Base-by-base conservation (phyloP, 1,140 invertebrate genomes). In the Scaptomyza pallida region DNA sequence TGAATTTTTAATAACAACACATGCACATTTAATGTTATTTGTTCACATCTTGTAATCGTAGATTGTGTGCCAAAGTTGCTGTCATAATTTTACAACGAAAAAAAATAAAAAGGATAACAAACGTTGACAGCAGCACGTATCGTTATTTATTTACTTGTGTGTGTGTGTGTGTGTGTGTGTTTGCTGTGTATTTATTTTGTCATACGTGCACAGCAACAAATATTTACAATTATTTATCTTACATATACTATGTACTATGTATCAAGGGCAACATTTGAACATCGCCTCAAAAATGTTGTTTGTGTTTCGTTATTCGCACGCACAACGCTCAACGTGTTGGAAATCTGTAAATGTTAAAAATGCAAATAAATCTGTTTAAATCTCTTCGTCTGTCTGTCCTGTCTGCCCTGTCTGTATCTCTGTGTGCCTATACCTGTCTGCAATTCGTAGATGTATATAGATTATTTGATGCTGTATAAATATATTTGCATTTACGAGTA, bases 181-280 rank as follows among this genome's bases (percentile, higher is more conserved):
- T 62, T 67, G 51, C 52, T 37, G 13, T 45, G 57, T 85, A 83
- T 86, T 85, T 86, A 59, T 73, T 81, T 68, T 81, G 74, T 64
- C 69, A 77, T 77, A 86, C 82, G 81, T 81, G 81, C 54, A 74
- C 61, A 37, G 59, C 76, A 64, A 86, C 80, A 86, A 88, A 86
- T 86, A 86, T 86, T 86, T 86, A 62, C 81, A 88, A 86, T 86
- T 86, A 86, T 75, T 74, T 85, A 80, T 85, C 77, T 72, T 68
- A 88, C 77, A 77, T 86, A 81, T n/a, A n/a, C n/a, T n/a, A 35
- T 35, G 1, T 12, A 75, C n/a, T 68, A 86, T 81, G 77, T 85
- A 81, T 86, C 40, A 71, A 57, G 45, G 37, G 55, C 56, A 65
- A 47, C 45, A 65, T 68, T 43, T 50, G 44, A 30, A 50, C 37